Evolutionary conservation across 1,140 invertebrate species (phyloP).

Genomic region (Ladona fulva): DNA sequence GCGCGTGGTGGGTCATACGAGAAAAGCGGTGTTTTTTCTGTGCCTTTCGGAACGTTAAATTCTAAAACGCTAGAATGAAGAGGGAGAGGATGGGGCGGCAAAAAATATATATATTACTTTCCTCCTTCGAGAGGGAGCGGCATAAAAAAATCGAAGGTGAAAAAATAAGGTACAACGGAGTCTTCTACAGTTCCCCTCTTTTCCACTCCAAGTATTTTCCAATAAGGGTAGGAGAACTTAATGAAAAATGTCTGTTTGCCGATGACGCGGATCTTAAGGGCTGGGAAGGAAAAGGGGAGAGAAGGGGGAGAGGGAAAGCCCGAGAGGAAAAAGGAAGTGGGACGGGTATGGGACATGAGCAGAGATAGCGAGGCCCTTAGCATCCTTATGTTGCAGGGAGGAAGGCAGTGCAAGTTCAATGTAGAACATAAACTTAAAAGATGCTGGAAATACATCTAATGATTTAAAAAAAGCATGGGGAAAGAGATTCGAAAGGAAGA

Average conservation of each 20-base stretch:
- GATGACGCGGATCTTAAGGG: constrained; percentile 6
- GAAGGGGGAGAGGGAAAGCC: neutral
- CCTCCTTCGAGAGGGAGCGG: neutral
- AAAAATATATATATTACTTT: neutral
- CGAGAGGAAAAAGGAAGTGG: no score
- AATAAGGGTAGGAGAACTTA: neutral
- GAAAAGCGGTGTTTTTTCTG: no score
- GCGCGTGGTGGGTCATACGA: no score
- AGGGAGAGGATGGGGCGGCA: neutral
- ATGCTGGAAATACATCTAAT: no score
- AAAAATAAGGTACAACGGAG: neutral
- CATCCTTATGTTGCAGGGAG: no score
- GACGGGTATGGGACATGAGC: neutral
- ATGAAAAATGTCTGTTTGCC: constrained; percentile 9
- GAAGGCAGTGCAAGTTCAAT: no score
- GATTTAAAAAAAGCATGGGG: no score
- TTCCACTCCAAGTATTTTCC: constrained; percentile 9
- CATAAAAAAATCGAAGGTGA: neutral
- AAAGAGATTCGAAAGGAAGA: no score
- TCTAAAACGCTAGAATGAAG: neutral
- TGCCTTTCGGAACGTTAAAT: neutral
- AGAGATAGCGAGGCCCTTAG: no score
- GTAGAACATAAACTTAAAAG: no score
- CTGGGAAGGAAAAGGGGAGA: neutral
- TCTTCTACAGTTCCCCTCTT: neutral